Conservation (phyloP, 2,797 vertebrate genomes). For the Peromyscus eremicus region DNA sequence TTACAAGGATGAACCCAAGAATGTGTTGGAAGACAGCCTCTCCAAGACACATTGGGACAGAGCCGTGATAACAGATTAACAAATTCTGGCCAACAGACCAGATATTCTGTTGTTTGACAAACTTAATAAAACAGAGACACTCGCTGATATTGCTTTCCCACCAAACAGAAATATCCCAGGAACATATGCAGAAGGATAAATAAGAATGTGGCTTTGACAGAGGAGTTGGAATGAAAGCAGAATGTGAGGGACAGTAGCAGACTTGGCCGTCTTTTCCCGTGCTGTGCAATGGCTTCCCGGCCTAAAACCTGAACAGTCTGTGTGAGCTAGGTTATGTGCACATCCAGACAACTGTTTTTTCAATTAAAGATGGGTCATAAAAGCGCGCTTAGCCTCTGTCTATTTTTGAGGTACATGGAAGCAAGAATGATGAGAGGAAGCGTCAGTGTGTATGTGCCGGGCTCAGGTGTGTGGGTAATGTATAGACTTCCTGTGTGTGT, state of each 20-base stretch:
- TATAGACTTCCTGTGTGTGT: not conserved
- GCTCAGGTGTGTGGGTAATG: accelerated
- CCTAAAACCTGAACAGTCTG: not conserved
- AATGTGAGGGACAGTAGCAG: constrained; percentile 26
- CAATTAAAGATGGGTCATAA: not conserved
- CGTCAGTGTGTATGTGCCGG: no score
- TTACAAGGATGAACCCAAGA: constrained; percentile 67
- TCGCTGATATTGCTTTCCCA: constrained; percentile 24
- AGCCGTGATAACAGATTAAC: constrained; percentile 70
- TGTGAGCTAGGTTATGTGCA: not conserved
- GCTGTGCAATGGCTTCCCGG: not conserved
- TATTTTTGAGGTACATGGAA: not conserved
- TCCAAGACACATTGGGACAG: constrained; percentile 62
- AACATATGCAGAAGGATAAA: constrained; percentile 70
- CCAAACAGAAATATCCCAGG: constrained; percentile 63
- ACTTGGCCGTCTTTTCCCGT: not conserved
- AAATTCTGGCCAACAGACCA: constrained; percentile 76
- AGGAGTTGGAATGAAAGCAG: constrained; percentile 41
- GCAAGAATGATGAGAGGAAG: not conserved
- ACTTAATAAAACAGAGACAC: constrained; percentile 76
- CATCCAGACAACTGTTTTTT: not conserved
- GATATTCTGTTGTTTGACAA: constrained; percentile 76
- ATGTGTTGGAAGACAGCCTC: constrained; percentile 62
- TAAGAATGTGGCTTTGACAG: constrained; percentile 58
- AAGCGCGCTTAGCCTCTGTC: not conserved